Percentiles rank a stretch among this genome's conserved stretches.
These are phyloP conservation scores for Etheostoma cragini DNA, from an alignment of 2,113 vertebrate species.

Conservation along the genomic window DNA sequence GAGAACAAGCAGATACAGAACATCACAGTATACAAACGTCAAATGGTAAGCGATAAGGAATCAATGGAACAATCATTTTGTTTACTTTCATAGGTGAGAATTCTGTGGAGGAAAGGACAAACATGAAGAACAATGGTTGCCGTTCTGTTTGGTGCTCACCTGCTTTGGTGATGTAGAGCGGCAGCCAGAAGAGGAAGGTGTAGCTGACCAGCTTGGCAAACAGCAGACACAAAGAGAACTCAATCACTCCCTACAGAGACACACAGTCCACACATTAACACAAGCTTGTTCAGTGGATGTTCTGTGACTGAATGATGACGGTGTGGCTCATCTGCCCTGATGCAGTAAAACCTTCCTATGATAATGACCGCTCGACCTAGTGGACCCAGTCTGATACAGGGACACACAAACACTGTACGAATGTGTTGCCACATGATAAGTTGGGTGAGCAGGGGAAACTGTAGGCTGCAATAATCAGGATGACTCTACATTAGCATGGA, in stretches of 20 bases:
- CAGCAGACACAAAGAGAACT: conserved; percentile 94
- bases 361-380: background rate
- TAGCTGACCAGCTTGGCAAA: conserved; percentile 98
- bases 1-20: background rate
- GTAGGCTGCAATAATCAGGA: background rate
- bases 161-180: conserved; percentile 93
- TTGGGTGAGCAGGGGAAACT: background rate
- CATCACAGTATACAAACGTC: background rate
- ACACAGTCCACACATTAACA: background rate
- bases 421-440: background rate
- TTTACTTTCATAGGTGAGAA: background rate
- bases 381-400: background rate
- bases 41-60: background rate
- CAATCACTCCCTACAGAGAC: conserved; percentile 89
- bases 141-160: conserved; percentile 68
- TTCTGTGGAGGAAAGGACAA: background rate
- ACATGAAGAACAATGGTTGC: background rate
- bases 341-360: background rate
- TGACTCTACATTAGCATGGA: background rate
- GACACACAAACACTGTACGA: background rate
- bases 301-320: background rate
- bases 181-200: conserved; percentile 98
- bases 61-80: background rate
- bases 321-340: background rate
- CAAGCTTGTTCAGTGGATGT: background rate